Conservation (phyloP, 1,140 invertebrate genomes). For the Drosophila miranda region DNA sequence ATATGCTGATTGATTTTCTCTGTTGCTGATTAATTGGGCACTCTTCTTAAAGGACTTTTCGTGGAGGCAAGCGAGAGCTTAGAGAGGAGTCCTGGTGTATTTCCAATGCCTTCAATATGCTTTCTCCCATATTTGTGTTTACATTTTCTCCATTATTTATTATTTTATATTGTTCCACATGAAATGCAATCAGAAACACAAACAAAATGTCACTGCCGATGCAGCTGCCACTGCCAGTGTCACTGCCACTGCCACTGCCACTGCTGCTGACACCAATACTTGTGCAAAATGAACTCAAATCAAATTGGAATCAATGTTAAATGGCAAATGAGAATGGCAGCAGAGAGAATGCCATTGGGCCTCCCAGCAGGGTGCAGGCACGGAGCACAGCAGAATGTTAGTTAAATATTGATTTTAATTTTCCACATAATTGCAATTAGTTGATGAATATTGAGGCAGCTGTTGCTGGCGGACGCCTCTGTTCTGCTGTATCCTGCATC, state of each 20-base stretch:
- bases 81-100: too few species aligned
- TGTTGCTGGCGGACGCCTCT: slow-evolving; percentile 30
- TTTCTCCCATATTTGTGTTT: too few species aligned
- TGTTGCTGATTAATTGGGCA: slow-evolving; percentile 29
- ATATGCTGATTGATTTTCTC: slow-evolving; percentile 32
- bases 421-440: slow-evolving; percentile 76
- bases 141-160: too few species aligned
- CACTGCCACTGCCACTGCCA: slow-evolving; percentile 5
- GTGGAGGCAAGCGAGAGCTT: too few species aligned
- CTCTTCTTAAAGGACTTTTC: neutral
- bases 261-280: slow-evolving; percentile 21
- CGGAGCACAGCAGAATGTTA: slow-evolving; percentile 28
- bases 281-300: slow-evolving; percentile 26
- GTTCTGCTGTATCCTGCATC: slow-evolving; percentile 34
- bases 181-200: slow-evolving; percentile 22
- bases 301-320: slow-evolving; percentile 54
- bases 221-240: slow-evolving; percentile 17
- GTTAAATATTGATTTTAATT: slow-evolving; percentile 73
- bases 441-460: slow-evolving; percentile 57
- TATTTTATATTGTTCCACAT: neutral
- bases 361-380: too few species aligned
- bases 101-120: too few species aligned
- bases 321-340: slow-evolving; percentile 46
- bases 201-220: slow-evolving; percentile 5
- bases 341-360: neutral